These are phyloP conservation scores for Ictalurus furcatus DNA, from an alignment of 2,113 vertebrate species.

Conservation along the genomic window DNA sequence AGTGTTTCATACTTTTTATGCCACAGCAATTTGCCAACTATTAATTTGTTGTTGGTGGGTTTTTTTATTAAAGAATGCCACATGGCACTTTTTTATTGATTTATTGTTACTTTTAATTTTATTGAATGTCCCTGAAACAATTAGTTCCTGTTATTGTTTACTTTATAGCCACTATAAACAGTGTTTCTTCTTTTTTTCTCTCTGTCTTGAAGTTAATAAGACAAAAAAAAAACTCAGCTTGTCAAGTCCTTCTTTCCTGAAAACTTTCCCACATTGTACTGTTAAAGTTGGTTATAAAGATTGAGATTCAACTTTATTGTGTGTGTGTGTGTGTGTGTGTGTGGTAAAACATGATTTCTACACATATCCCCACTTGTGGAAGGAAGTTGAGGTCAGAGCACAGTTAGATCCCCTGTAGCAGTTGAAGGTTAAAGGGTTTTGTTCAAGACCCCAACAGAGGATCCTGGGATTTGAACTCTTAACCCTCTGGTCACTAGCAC, in stretches of 20 bases:
- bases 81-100: background rate
- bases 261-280: background rate
- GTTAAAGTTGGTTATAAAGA: background rate
- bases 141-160: background rate
- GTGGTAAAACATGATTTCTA: background rate
- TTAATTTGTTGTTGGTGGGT: background rate
- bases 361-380: background rate
- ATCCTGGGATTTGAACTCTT: slow-evolving; percentile 5
- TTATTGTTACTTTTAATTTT: background rate
- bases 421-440: background rate
- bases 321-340: background rate
- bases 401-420: background rate
- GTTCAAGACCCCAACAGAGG: background rate
- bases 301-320: background rate
- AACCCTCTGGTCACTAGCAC: background rate
- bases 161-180: background rate
- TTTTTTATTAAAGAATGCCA: background rate
- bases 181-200: background rate
- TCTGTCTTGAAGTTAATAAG: background rate
- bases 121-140: background rate
- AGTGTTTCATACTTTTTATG: background rate
- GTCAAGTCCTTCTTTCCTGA: background rate
- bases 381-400: background rate
- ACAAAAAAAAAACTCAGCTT: background rate
- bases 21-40: background rate